Percentiles rank a stretch among this genome's conserved stretches.
phyloP scores from a whole-genome alignment of 1,140 invertebrate species.

The Cyphomyrmex costatus region DNA sequence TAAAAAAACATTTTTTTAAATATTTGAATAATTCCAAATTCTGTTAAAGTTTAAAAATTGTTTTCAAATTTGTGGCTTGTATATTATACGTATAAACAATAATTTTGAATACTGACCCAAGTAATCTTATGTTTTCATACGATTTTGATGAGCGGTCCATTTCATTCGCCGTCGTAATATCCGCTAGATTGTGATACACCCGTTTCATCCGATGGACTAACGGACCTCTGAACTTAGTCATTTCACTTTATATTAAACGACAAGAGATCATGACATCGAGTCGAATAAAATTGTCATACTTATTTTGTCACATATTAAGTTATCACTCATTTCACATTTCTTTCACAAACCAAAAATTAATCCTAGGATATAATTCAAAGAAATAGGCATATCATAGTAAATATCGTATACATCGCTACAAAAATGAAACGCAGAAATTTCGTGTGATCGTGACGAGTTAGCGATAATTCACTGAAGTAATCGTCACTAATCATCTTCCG shows the following conservation, averaged over 20 bases:
- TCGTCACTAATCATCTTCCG: conserved; percentile 4
- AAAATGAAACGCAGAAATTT: background rate
- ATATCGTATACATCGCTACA: background rate
- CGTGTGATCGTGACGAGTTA: conserved; percentile 18
- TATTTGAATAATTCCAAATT: too few relatives aligned
- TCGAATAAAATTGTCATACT: background rate
- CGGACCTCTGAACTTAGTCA: conserved; percentile 59
- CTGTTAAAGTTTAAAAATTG: too few relatives aligned
- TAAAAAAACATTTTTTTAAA: too few relatives aligned
- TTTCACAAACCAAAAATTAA: background rate
- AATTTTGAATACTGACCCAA: conserved; percentile 73
- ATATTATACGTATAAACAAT: background rate
- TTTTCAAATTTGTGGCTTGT: too few relatives aligned
- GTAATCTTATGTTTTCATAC: conserved; percentile 68
- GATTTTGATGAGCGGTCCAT: conserved; percentile 6
- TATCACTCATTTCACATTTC: background rate
- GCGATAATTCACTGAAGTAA: conserved; percentile 35
- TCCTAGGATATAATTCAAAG: background rate
- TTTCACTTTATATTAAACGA: conserved; percentile 23
- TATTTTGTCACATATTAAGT: background rate
- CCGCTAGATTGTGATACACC: conserved; percentile 60
- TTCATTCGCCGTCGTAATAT: conserved; percentile 26
- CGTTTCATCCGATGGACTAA: conserved; percentile 68
- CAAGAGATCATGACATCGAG: background rate
- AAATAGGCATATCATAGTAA: background rate